Percentiles rank a stretch among this genome's conserved stretches.
These are phyloP conservation scores for Phalacrocorax carbo DNA, from an alignment of 2,113 vertebrate genomes.

Conservation along the genomic window DNA sequence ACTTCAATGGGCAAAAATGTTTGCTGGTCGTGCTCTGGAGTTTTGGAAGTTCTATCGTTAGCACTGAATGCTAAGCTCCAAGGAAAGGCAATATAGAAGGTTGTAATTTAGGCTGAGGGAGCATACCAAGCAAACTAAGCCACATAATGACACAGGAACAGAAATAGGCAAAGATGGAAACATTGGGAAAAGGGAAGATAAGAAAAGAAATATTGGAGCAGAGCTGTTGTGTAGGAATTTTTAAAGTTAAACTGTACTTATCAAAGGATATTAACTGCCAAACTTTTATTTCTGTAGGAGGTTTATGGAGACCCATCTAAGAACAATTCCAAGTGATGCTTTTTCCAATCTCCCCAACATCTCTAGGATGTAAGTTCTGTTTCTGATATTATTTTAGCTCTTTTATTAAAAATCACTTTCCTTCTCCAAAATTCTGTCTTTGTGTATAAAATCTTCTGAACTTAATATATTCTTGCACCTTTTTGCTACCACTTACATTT, in stretches of 20 bases:
- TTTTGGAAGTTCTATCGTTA: neutral
- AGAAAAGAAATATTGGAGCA: neutral
- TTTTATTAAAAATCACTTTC: neutral
- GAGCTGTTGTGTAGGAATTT: neutral
- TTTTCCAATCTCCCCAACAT: slow-evolving; percentile 90
- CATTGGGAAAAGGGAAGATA: neutral
- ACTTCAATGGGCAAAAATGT: neutral
- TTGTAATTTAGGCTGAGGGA: neutral
- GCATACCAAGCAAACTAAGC: neutral
- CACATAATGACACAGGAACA: neutral
- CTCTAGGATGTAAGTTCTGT: slow-evolving; percentile 91
- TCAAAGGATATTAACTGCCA: slow-evolving; percentile 1
- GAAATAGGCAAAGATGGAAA: neutral
- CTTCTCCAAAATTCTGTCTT: neutral
- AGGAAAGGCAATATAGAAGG: neutral
- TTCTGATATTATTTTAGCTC: neutral
- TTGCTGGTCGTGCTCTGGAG: neutral
- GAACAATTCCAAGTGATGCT: slow-evolving; percentile 79
- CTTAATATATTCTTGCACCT: neutral
- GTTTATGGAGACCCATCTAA: slow-evolving; percentile 87
- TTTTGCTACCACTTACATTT: neutral
- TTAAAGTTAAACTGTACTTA: neutral
- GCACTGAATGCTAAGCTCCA: neutral
- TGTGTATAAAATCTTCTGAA: neutral
- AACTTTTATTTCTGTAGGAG: slow-evolving; percentile 76